Base-by-base conservation (phyloP, 2,113 vertebrate species). In the Numida meleagris region DNA sequence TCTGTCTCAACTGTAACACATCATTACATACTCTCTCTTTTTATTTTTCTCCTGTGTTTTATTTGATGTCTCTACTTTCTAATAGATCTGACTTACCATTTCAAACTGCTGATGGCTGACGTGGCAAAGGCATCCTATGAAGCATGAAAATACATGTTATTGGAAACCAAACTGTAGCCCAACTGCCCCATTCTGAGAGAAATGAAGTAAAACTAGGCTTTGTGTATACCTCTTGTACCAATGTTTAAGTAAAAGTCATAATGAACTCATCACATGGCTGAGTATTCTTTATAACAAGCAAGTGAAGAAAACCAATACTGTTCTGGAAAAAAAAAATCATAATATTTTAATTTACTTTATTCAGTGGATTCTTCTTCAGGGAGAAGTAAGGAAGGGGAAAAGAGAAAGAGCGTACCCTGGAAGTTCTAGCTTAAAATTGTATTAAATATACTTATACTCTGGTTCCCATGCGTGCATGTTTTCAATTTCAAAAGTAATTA, bases 401-500 rank as follows among this genome's bases (percentile, higher is more conserved):
- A 59, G 3, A n/a, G 36, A 78, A 83, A 70, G 29, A 87, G 4
- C 25, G 80, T 78, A 33, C 16, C 18, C 27, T 76, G 34, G 38
- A 78, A 79, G 19, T 53, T 18, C 38, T 58, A 34, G 46, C 12
- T 90, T 88, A 82, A 91, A 95, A 63, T 58, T 85, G 78, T 23
- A 50, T 81, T 91, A 85, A 89, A 89, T 94, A 46, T 76, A 90
- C 89, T 94, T 93, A 88, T 89, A 83, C 42, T 51, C 33, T 71
- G 4, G 65, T 86, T 83, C 73, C 33, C 79, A 68, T 82, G 51
- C 61, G 70, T 90, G 45, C 51, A 67, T 92, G 90, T 92, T 96
- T 96, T 94, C 74, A 94, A 82, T 96, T 97, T 97, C 79, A 90
- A 81, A 50, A 89, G 92, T 81, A 97, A 98, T 97, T 96, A 96